Conservation (phyloP, 1,140 invertebrate genomes). For the Micrasema minimum region DNA sequence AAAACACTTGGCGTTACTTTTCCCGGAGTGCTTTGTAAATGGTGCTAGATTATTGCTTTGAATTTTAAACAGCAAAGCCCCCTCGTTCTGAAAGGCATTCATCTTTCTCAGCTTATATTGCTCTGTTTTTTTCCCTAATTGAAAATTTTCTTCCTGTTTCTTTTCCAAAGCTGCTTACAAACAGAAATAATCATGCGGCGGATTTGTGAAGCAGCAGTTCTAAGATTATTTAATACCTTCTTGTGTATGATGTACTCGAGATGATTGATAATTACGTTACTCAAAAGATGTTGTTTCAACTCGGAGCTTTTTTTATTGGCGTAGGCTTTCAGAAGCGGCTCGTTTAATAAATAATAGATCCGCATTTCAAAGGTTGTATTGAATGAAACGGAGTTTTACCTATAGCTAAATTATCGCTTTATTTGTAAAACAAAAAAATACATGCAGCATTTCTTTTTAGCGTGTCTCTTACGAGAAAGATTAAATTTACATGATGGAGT, state of each 20-base stretch:
- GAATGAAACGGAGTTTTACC: too few relatives aligned
- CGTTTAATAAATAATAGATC: too few relatives aligned
- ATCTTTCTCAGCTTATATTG: constrained; percentile 47
- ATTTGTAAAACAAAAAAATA: too few relatives aligned
- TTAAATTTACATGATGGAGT: too few relatives aligned
- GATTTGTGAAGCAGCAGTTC: constrained; percentile 32
- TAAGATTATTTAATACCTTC: constrained; percentile 28
- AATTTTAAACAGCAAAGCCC: constrained; percentile 51
- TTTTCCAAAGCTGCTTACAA: constrained; percentile 39
- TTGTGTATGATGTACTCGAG: constrained; percentile 3
- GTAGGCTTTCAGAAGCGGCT: too few relatives aligned
- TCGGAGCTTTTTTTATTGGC: too few relatives aligned
- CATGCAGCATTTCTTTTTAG: too few relatives aligned
- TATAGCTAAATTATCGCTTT: too few relatives aligned
- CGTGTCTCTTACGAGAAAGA: too few relatives aligned
- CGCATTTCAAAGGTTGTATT: too few relatives aligned
- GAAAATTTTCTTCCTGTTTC: constrained; percentile 42
- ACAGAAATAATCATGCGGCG: constrained; percentile 38
- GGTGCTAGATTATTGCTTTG: constrained; percentile 52
- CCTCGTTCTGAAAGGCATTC: constrained; percentile 47
- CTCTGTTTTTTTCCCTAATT: constrained; percentile 42
- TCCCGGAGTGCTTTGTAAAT: constrained; percentile 49
- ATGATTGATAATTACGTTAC: constrained; percentile 34
- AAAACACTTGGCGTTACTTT: constrained; percentile 47
- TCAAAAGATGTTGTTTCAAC: not conserved